Conservation (phyloP, 2,113 vertebrate species). For the Engystomops pustulosus region DNA sequence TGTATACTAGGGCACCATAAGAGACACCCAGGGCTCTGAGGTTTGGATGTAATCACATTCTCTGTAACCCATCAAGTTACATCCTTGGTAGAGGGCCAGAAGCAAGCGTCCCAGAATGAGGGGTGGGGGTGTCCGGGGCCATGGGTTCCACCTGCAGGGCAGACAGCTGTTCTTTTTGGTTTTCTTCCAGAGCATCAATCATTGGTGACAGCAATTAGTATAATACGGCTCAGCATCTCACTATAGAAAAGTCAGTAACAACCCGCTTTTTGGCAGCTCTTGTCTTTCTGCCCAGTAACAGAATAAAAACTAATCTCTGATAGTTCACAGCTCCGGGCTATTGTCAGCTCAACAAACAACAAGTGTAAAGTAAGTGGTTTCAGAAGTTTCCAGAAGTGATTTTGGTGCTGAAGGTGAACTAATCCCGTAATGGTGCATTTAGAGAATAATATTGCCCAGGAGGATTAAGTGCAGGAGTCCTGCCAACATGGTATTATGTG, state of each 20-base stretch:
- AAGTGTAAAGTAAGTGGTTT: not conserved
- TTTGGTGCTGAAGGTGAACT: not conserved
- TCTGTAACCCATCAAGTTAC: too few relatives aligned
- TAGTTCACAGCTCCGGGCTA: not conserved
- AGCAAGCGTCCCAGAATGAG: not conserved
- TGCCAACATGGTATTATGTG: not conserved
- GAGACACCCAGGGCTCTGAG: too few relatives aligned
- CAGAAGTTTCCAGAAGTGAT: not conserved
- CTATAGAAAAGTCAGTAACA: not conserved
- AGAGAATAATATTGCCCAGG: not conserved
- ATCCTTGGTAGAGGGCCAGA: too few relatives aligned
- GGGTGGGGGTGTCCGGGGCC: not conserved
- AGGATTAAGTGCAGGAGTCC: not conserved
- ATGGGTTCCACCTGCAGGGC: not conserved
- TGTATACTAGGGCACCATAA: too few relatives aligned
- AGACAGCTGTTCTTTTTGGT: not conserved
- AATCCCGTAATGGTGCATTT: not conserved
- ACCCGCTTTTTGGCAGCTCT: not conserved
- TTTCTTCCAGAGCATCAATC: not conserved
- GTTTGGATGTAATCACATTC: too few relatives aligned
- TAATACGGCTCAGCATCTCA: not conserved
- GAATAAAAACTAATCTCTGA: not conserved
- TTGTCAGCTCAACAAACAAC: not conserved
- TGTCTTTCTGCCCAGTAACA: not conserved
- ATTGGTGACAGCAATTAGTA: not conserved